Evolutionary conservation across 2,888 invertebrate genomes (phyloP).

Genomic region (Tachina lurida): DNA sequence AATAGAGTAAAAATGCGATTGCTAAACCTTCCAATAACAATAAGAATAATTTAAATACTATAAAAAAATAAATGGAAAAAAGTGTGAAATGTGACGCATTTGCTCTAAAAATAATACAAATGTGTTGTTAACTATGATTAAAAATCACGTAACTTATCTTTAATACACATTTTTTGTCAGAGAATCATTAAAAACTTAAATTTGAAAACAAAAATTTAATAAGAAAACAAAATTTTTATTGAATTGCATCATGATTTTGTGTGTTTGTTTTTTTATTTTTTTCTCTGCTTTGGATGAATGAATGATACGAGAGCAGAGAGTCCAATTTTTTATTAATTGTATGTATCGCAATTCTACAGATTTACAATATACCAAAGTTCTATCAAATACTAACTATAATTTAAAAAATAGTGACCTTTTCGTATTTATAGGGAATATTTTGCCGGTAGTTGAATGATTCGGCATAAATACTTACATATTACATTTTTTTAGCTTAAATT

Average conservation of each 20-base stretch:
- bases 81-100: slow-evolving; percentile 60
- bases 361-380: not conserved
- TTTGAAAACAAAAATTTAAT: slow-evolving; percentile 3
- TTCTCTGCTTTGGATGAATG: slow-evolving; percentile 5
- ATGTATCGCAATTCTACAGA: no score
- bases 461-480: not conserved
- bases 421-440: not conserved
- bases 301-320: slow-evolving; percentile 22
- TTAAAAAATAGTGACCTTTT: no score
- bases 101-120: slow-evolving; percentile 27
- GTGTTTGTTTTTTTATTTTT: slow-evolving; percentile 21
- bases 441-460: not conserved
- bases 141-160: slow-evolving; percentile 46
- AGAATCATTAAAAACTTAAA: slow-evolving; percentile 33
- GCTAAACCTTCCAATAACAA: slow-evolving; percentile 11
- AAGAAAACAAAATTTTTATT: slow-evolving; percentile 61
- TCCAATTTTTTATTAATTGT: slow-evolving; percentile 14
- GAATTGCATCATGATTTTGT: slow-evolving; percentile 65
- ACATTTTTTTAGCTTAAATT: not conserved
- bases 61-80: not conserved
- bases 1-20: slow-evolving; percentile 9
- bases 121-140: slow-evolving; percentile 34
- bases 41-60: slow-evolving; percentile 1
- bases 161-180: not conserved
- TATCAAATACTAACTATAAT: not conserved